Evolutionary conservation across 2,888 invertebrate genomes (phyloP), one percentile per base, ranked within the genome.

Genomic region (Acleris literana): DNA sequence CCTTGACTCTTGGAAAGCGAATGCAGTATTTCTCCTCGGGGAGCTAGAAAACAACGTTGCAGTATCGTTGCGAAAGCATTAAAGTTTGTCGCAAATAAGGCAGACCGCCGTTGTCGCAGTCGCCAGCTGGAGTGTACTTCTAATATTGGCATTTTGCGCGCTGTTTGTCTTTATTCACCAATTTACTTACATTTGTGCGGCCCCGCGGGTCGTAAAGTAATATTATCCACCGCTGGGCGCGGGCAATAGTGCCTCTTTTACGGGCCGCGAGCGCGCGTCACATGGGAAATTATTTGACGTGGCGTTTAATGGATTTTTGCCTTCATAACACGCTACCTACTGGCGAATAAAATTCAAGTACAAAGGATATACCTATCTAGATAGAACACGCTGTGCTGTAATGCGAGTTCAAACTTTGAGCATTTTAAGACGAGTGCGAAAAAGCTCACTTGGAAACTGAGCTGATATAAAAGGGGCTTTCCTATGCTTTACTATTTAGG

Each of bases 231-330:
- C 85, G 86, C 83, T 86, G 89, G 90, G 89, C 87, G 87, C 81
- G 85, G 89, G 90, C 89, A 90, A 88, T 90, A 92, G 90, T 91
- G 91, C 90, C 90, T 89, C 90, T 90, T 91, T 92, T 91, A 90
- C 90, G 90, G 90, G 90, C 90, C 90, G 88, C 90, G 89, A 87
- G 90, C 88, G 87, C 81, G 83, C 87, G 91, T 90, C 92, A 90
- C 92, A 90, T 90, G 92, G 92, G 92, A 92, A 92, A 92, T 92
- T 92, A 92, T 92, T 92, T 92, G 92, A 92, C 92, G 90, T 90
- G 87, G 81, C 90, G 88, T 91, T 92, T 92, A 92, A 92, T 92
- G 92, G 92, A 92, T 92, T 92, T 90, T 90, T 89, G 91, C 91
- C 90, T 88, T 90, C 92, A 91, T 91, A 91, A 91, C 91, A 90